A percentile compares a stretch with the other conserved stretches of the same genome.
These are phyloP conservation scores for Aphyosemion australe DNA, from an alignment of 2,113 vertebrate genomes.

Conservation along the genomic window DNA sequence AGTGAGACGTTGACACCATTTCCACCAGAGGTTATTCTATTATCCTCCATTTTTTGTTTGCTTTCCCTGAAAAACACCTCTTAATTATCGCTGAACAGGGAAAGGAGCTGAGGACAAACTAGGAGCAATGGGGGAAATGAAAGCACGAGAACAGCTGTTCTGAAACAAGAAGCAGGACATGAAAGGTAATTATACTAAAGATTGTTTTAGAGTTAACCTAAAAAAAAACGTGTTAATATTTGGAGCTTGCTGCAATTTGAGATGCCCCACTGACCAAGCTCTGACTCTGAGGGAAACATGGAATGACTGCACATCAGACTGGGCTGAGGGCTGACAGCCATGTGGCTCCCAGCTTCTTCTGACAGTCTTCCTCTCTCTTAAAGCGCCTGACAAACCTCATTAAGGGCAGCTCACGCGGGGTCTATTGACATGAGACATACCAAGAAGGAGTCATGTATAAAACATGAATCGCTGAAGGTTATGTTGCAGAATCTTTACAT, in stretches of 20 bases:
- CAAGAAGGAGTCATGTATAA: constrained; percentile 50
- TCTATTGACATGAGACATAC: constrained; percentile 51
- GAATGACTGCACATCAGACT: constrained; percentile 71
- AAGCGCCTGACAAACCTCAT: constrained; percentile 65
- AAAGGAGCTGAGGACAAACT: constrained; percentile 27
- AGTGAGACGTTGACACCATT: constrained; percentile 38
- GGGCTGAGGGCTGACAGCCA: constrained; percentile 66
- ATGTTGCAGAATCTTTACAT: neutral
- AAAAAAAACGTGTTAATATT: constrained; percentile 48
- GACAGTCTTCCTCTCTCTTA: constrained; percentile 46
- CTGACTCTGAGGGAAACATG: constrained; percentile 61
- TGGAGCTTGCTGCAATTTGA: constrained; percentile 38
- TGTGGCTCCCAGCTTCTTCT: constrained; percentile 63
- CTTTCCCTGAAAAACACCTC: constrained; percentile 47
- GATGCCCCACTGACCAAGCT: constrained; percentile 31
- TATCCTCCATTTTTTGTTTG: constrained; percentile 36
- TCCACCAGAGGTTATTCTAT: constrained; percentile 51
- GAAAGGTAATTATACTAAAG: constrained; percentile 29
- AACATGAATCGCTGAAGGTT: constrained; percentile 50
- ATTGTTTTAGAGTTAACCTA: constrained; percentile 40
- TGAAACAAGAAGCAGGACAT: constrained; percentile 1
- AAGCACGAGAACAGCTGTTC: constrained; percentile 17
- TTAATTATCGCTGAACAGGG: constrained; percentile 60
- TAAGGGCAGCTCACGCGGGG: constrained; percentile 38
- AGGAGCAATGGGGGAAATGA: constrained; percentile 19